These are phyloP conservation scores for Misgurnus mizolepis DNA, from an alignment of 2,113 vertebrate species.

Conservation along the genomic window DNA sequence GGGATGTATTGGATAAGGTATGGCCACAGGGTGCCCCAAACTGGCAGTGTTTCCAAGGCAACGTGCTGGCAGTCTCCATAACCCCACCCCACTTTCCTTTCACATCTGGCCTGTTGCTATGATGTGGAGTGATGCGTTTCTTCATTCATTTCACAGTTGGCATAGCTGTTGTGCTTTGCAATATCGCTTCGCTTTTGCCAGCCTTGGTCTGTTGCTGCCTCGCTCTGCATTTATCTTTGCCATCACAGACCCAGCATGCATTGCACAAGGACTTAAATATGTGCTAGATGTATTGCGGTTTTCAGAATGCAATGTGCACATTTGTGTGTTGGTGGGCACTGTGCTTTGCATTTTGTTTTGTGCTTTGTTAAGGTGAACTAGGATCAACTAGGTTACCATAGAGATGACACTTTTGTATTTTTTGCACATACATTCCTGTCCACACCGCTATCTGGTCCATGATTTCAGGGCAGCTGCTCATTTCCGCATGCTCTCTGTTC, in stretches of 20 bases:
- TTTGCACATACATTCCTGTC: no score
- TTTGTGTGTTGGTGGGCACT: background rate
- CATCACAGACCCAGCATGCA: background rate
- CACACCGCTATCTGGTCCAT: no score
- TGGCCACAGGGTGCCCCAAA: conserved; percentile 68
- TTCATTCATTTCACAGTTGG: conserved; percentile 3
- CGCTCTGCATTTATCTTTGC: background rate
- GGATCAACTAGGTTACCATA: no score
- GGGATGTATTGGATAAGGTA: conserved; percentile 99
- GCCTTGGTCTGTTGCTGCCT: background rate
- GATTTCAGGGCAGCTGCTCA: background rate
- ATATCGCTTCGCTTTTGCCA: background rate
- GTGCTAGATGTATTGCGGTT: background rate
- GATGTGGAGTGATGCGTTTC: background rate
- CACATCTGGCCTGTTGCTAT: conserved; percentile 1
- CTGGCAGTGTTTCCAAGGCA: conserved; percentile 88
- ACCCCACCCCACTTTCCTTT: conserved; percentile 49
- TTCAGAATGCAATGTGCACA: background rate
- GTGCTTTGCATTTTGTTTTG: no score
- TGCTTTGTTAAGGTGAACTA: no score
- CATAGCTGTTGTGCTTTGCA: conserved; percentile 16
- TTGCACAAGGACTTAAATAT: background rate
- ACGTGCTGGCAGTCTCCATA: conserved; percentile 94
- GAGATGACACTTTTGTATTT: no score
- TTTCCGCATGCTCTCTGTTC: conserved; percentile 30